Evolutionary conservation across 2,113 vertebrate species (phyloP).

Genomic region (Sterrhoptilus dennistouni): DNA sequence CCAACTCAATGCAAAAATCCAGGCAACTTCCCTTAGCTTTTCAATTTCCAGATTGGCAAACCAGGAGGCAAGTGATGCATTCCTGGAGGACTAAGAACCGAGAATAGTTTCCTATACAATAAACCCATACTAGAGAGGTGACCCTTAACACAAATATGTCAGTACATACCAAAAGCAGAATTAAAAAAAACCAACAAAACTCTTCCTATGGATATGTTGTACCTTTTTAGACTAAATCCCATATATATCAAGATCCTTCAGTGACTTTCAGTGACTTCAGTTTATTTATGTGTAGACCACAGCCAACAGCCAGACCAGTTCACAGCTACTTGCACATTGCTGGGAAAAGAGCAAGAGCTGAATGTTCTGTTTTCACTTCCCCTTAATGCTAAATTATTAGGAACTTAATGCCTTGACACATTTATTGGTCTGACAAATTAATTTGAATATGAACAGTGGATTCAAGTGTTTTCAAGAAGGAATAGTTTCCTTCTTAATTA

Average conservation of each 20-base stretch:
- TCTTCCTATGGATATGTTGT: not conserved
- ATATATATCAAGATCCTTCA: not conserved
- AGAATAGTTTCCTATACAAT: not conserved
- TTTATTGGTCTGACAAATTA: not conserved
- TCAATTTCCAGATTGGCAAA: not conserved
- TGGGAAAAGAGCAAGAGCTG: not conserved
- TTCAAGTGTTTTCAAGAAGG: not conserved
- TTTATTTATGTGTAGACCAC: not conserved
- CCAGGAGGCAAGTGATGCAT: not conserved
- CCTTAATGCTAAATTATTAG: not conserved
- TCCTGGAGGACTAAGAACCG: not conserved
- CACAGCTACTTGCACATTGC: not conserved
- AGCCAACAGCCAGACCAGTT: not conserved
- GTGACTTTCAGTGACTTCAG: not conserved
- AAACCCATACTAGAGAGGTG: not conserved
- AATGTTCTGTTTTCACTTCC: not conserved
- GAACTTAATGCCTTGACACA: not conserved
- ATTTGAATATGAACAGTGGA: not conserved
- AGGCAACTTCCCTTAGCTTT: not conserved
- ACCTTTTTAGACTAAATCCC: not conserved
- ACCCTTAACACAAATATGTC: not conserved
- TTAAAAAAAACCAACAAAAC: not conserved
- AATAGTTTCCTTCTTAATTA: not conserved
- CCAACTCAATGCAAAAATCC: not conserved
- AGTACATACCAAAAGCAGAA: not conserved